phyloP scores from a whole-genome alignment of 2,888 invertebrate genomes.

The Pseudococcus viburni region DNA sequence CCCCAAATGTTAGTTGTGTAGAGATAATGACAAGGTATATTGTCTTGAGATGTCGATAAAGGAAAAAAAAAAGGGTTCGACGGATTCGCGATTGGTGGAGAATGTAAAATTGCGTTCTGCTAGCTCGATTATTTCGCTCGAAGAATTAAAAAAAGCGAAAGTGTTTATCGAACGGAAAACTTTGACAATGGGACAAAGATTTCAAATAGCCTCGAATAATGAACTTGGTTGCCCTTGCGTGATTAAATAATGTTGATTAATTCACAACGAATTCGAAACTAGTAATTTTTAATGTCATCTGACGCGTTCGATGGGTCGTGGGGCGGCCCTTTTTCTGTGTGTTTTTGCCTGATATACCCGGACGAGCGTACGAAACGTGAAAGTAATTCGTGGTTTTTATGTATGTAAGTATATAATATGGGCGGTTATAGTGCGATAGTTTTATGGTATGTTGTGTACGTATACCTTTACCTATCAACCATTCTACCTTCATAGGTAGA shows the following conservation, averaged over 20 bases:
- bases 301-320: constrained; percentile 4
- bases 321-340: constrained; percentile 22
- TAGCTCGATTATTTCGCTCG: not conserved
- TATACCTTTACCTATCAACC: too few species aligned
- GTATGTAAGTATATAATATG: not conserved
- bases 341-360: not conserved
- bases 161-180: constrained; percentile 44
- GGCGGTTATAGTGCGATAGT: not conserved
- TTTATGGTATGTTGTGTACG: not conserved
- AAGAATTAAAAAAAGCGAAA: constrained; percentile 6
- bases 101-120: not conserved
- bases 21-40: not conserved
- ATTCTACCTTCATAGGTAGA: not conserved
- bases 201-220: constrained; percentile 41
- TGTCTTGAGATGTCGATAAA: not conserved
- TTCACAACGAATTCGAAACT: constrained; percentile 43
- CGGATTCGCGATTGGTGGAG: not conserved
- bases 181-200: constrained; percentile 43
- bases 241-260: constrained; percentile 30
- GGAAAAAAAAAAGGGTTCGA: not conserved
- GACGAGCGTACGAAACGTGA: not conserved
- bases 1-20: not conserved
- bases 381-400: constrained; percentile 21
- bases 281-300: constrained; percentile 47
- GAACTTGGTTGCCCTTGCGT: constrained; percentile 43